A percentile compares a stretch with the other conserved stretches of the same genome.
These are phyloP conservation scores for Mylabris phalerata DNA, from an alignment of 1,140 invertebrate genomes.

Conservation along the genomic window DNA sequence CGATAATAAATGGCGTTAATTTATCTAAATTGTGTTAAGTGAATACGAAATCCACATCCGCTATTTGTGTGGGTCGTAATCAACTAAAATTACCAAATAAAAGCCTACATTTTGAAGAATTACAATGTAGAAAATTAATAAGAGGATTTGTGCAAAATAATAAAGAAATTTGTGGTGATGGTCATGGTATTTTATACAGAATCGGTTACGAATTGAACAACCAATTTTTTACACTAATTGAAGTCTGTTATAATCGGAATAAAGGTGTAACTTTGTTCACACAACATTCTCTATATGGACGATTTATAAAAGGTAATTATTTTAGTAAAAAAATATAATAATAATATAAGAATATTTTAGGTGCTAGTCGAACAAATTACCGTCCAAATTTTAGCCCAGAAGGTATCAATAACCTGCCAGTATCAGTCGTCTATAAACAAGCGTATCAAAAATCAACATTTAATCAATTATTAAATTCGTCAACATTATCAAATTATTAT, in stretches of 20 bases:
- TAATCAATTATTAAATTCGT: slow-evolving; percentile 35
- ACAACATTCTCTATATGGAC: slow-evolving; percentile 29
- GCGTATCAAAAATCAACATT: slow-evolving; percentile 37
- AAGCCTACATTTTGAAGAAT: slow-evolving; percentile 17
- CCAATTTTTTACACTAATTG: slow-evolving; percentile 30
- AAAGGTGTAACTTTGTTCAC: slow-evolving; percentile 30
- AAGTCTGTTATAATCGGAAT: slow-evolving; percentile 29
- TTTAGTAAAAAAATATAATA: not conserved
- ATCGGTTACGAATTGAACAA: slow-evolving; percentile 2
- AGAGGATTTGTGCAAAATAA: slow-evolving; percentile 24
- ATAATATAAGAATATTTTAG: slow-evolving; percentile 21
- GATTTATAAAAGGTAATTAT: slow-evolving; percentile 31
- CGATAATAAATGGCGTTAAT: slow-evolving; percentile 7
- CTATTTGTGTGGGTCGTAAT: slow-evolving; percentile 23
- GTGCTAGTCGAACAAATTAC: slow-evolving; percentile 25
- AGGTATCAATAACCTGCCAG: slow-evolving; percentile 25
- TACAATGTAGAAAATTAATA: slow-evolving; percentile 29
- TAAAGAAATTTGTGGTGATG: slow-evolving; percentile 19
- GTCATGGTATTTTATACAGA: not conserved
- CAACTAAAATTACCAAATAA: slow-evolving; percentile 20
- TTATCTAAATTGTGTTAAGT: not conserved
- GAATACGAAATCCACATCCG: slow-evolving; percentile 25
- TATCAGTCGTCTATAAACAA: slow-evolving; percentile 29
- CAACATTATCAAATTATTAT: slow-evolving; percentile 32
- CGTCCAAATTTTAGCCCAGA: slow-evolving; percentile 34